A percentile compares a stretch with the other conserved stretches of the same genome.
Evolutionary conservation across 2,888 invertebrate genomes (phyloP).

Genomic region (Pomacea canaliculata): DNA sequence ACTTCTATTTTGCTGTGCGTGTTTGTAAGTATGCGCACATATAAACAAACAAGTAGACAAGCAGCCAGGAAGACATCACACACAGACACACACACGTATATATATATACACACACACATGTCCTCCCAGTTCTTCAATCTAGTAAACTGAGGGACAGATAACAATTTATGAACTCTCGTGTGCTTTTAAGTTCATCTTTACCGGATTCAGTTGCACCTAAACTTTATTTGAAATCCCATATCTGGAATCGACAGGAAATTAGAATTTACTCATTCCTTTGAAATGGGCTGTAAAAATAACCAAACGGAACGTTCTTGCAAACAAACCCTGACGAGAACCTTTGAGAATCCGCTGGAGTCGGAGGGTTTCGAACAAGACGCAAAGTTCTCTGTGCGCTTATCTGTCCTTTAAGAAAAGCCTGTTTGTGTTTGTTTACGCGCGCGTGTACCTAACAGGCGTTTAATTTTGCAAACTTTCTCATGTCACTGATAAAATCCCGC

Average conservation of each 20-base stretch:
- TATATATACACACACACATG: neutral
- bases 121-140: neutral
- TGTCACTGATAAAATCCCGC: constrained; percentile 22
- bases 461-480: constrained; percentile 25
- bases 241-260: no score
- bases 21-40: neutral
- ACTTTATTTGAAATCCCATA: no score
- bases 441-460: constrained; percentile 14
- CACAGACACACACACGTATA: neutral
- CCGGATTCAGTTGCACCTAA: no score
- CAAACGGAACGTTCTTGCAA: no score
- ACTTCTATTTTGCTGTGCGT: neutral
- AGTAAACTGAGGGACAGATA: neutral
- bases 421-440: constrained; percentile 19
- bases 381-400: neutral
- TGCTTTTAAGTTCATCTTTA: no score
- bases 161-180: neutral
- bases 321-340: neutral
- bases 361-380: neutral
- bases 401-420: neutral
- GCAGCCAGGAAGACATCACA: neutral
- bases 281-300: no score
- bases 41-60: neutral
- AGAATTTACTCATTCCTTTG: no score
- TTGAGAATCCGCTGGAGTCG: neutral